These are phyloP conservation scores for Clepsis dumicolana DNA, from an alignment of 2,888 invertebrate species.

Conservation along the genomic window DNA sequence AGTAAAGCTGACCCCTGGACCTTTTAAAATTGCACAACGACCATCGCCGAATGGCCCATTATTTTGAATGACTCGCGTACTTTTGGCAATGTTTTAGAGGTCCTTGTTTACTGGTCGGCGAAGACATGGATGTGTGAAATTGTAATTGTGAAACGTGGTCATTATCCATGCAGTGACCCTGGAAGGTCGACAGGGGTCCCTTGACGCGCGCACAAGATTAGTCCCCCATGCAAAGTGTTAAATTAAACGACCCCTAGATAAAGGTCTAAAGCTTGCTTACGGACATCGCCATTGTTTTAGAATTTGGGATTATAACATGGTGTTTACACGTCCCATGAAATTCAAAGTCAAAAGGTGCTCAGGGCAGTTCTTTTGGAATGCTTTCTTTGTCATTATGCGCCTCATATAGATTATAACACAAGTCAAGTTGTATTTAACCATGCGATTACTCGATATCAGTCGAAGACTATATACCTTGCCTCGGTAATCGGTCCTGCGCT, in stretches of 20 bases:
- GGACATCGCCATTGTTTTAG: constrained; percentile 56
- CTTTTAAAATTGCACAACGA: constrained; percentile 55
- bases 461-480: too few species aligned
- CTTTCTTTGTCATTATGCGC: neutral
- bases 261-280: constrained; percentile 48
- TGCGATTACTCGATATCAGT: too few species aligned
- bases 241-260: constrained; percentile 59
- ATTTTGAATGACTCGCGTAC: constrained; percentile 12
- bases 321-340: constrained; percentile 2
- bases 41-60: constrained; percentile 47
- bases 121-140: constrained; percentile 58
- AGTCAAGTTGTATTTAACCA: too few species aligned
- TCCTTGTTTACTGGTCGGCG: constrained; percentile 22
- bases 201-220: constrained; percentile 66
- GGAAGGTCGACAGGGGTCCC: constrained; percentile 60
- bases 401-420: too few species aligned
- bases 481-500: too few species aligned
- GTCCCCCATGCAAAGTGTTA: constrained; percentile 71
- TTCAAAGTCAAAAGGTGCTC: neutral
- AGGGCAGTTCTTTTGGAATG: neutral
- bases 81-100: neutral
- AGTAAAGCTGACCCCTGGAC: constrained; percentile 59
- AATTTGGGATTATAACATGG: constrained; percentile 28
- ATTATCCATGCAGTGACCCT: constrained; percentile 66
- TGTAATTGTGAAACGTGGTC: constrained; percentile 66